A percentile compares a stretch with the other conserved stretches of the same genome.
Conservation (phyloP, 2,888 invertebrate species). For the Serripes groenlandicus region DNA sequence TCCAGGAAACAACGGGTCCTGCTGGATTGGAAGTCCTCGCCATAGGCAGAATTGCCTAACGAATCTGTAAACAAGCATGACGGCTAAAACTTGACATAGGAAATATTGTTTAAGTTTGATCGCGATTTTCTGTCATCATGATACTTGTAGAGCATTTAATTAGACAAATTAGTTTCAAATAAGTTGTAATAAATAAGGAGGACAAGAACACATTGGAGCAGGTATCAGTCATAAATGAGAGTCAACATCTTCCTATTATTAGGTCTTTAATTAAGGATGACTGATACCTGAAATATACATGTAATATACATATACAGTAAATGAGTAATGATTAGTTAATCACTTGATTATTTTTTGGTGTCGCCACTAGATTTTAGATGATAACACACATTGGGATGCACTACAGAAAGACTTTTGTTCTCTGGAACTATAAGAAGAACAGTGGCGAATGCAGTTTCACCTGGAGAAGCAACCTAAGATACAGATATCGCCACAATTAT, state of each 20-base stretch:
- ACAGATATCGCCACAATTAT: background rate
- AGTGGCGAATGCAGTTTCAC: background rate
- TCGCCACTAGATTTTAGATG: too few species aligned
- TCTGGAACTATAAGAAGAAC: background rate
- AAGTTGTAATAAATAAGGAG: background rate
- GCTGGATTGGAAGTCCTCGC: too few species aligned
- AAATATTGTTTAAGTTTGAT: background rate
- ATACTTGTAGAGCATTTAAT: background rate
- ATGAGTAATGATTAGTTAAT: too few species aligned
- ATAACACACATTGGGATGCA: too few species aligned
- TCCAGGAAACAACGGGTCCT: too few species aligned
- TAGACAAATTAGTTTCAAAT: background rate
- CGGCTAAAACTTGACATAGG: constrained; percentile 70
- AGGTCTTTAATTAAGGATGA: too few species aligned
- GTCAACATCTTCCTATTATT: too few species aligned
- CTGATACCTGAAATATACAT: too few species aligned
- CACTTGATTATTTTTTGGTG: too few species aligned
- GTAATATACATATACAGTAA: too few species aligned
- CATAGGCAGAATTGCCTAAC: constrained; percentile 22
- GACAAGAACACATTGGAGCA: background rate
- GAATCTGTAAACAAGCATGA: constrained; percentile 80
- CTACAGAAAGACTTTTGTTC: background rate
- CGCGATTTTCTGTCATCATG: background rate
- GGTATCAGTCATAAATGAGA: too few species aligned
- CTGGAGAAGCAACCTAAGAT: background rate